Conservation (phyloP, 2,113 vertebrate genomes). For the Tyto alba region DNA sequence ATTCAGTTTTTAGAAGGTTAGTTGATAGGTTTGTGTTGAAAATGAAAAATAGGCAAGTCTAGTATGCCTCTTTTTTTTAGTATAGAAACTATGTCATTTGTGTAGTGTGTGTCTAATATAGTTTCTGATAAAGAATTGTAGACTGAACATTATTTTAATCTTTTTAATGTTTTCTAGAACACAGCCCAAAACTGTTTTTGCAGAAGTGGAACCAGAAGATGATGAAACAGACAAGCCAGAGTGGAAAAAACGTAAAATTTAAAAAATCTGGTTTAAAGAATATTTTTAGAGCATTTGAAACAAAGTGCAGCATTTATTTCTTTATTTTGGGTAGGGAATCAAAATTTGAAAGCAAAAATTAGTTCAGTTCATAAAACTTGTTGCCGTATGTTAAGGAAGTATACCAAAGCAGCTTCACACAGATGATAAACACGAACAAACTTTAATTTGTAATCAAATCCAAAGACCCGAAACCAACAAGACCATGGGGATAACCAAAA, state of each 20-base stretch:
- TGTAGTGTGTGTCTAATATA: neutral
- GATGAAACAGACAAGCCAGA: slow-evolving; percentile 91
- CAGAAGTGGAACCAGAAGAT: slow-evolving; percentile 88
- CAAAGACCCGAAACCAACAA: no score
- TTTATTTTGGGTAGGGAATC: neutral
- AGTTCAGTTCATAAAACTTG: neutral
- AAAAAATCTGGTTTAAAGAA: slow-evolving; percentile 46
- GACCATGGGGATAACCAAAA: no score
- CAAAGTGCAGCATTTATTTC: neutral
- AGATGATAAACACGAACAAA: no score
- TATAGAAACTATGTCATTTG: neutral
- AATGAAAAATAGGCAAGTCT: neutral
- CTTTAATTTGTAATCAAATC: no score
- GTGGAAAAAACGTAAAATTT: slow-evolving; percentile 99
- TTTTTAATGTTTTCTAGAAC: slow-evolving; percentile 78
- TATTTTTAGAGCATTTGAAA: neutral
- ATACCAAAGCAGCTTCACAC: no score
- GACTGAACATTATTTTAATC: neutral
- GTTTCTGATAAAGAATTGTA: neutral
- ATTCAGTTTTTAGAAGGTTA: neutral
- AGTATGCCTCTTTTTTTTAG: neutral
- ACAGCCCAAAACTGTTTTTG: slow-evolving; percentile 90
- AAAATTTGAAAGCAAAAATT: neutral
- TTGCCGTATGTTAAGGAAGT: neutral
- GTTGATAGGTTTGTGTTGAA: neutral